Base-by-base conservation (phyloP, 2,888 invertebrate genomes). In the Rapana venosa region DNA sequence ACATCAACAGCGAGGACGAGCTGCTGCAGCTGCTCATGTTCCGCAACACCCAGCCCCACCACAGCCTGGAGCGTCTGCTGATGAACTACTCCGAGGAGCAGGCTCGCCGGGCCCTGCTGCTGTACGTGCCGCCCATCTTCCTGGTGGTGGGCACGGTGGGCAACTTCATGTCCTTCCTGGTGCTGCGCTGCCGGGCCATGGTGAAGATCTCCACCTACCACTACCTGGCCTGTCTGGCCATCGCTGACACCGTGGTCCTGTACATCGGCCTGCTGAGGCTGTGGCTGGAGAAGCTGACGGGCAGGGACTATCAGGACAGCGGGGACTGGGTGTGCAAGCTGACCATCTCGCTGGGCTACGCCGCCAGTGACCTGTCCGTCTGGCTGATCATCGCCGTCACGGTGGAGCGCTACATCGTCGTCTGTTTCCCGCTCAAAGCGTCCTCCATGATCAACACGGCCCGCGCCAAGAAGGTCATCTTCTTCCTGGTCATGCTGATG, bases 341-440 rank as follows among this genome's bases (percentile, higher is more conserved):
- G 35, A 93, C 94, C 15, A 93, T 93, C n/a, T 91, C 94, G 5
- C 88, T 95, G 32, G 94, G 94, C 1, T 95, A 95, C 87, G 93
- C 94, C 86, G 93, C 93, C 87, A 95, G 95, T 90, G 95, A 95
- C 87, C 93, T 95, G 84, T 95, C 95, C 13, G 96, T 95, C 4
- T 96, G 95, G 95, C 91, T 96, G 20, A 95, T 96, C 86, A 94
- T 96, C 22, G 95, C 95, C 0, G 94, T 96, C 13, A 96, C 96
- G 0, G 93, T 95, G 30, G 96, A 96, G 90, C 91, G 96, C 30
- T 95, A 94, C 88, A 94, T 95, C 36, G 95, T 95, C 26, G 96
- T 96, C 0, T 94, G 94, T 84, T 93, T 94, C 86, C 96, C 96
- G 6, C 93, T 96, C 6, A 93, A 93, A 77, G 95, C 95, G 13